Evolutionary conservation across 1,140 invertebrate species (phyloP).

Genomic region (Leptinotarsa lineolata): DNA sequence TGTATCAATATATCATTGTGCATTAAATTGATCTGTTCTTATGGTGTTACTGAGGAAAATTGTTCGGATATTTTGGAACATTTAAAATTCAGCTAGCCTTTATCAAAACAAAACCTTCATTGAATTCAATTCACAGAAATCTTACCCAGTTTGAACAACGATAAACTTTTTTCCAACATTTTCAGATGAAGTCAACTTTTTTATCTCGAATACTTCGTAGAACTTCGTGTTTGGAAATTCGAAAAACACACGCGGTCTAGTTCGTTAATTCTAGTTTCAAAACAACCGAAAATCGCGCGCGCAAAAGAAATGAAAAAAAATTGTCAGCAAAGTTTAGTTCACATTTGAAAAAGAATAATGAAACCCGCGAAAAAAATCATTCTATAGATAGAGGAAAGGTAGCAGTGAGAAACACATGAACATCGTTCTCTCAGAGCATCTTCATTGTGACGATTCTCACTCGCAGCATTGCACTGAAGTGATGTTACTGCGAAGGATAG

Average conservation of each 20-base stretch:
- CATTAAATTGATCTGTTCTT: too few relatives aligned
- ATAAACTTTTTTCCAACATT: slow-evolving; percentile 53
- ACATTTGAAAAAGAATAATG: slow-evolving; percentile 22
- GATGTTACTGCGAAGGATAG: slow-evolving; percentile 15
- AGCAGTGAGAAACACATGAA: slow-evolving; percentile 16
- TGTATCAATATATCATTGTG: too few relatives aligned
- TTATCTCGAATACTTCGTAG: slow-evolving; percentile 54
- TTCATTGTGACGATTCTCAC: neutral
- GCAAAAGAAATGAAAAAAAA: slow-evolving; percentile 21
- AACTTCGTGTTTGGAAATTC: slow-evolving; percentile 51
- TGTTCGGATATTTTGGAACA: too few relatives aligned
- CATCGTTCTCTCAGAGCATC: slow-evolving; percentile 17
- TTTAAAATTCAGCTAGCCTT: too few relatives aligned
- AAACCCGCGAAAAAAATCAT: neutral
- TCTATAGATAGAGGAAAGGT: neutral
- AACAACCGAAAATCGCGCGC: slow-evolving; percentile 5
- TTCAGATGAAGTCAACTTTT: slow-evolving; percentile 46
- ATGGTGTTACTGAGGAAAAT: too few relatives aligned
- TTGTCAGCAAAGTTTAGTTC: slow-evolving; percentile 15
- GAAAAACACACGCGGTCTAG: neutral
- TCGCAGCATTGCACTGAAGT: slow-evolving; percentile 20
- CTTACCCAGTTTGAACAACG: slow-evolving; percentile 55
- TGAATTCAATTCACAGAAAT: too few relatives aligned
- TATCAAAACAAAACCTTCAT: too few relatives aligned
- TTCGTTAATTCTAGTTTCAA: neutral